These are phyloP conservation scores for Bilobella aurantiaca DNA, from an alignment of 1,140 invertebrate genomes.

Conservation along the genomic window DNA sequence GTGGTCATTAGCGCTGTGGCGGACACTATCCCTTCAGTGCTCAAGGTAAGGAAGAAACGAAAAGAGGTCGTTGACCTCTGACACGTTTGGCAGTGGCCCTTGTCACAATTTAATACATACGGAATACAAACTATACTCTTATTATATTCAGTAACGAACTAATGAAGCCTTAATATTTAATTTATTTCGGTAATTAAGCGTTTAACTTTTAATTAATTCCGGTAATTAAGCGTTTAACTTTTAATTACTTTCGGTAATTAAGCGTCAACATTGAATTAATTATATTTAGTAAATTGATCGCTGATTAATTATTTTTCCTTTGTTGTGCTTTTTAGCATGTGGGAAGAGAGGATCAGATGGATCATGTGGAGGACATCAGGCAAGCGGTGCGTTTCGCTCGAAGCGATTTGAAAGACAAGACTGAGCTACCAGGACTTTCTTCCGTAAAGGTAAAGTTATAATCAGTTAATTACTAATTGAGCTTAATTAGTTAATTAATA, in stretches of 20 bases:
- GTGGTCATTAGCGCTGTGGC: conserved; percentile 73
- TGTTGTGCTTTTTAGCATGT: conserved; percentile 49
- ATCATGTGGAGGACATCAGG: conserved; percentile 74
- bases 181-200: no score
- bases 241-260: no score
- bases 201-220: no score
- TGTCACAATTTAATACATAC: no score
- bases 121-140: no score
- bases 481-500: conserved; percentile 6
- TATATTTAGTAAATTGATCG: no score
- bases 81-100: no score
- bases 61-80: no score
- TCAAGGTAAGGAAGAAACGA: conserved; percentile 55
- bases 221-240: no score
- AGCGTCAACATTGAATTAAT: no score
- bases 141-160: no score
- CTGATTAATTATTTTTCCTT: not conserved
- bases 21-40: conserved; percentile 81
- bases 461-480: not conserved
- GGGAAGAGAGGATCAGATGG: conserved; percentile 65
- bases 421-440: conserved; percentile 85
- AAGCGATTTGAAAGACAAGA: conserved; percentile 68
- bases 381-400: conserved; percentile 82
- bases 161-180: no score
- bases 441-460: conserved; percentile 58